These are phyloP conservation scores for Indicator maculatus DNA, from an alignment of 2,113 vertebrate species.

Conservation along the genomic window DNA sequence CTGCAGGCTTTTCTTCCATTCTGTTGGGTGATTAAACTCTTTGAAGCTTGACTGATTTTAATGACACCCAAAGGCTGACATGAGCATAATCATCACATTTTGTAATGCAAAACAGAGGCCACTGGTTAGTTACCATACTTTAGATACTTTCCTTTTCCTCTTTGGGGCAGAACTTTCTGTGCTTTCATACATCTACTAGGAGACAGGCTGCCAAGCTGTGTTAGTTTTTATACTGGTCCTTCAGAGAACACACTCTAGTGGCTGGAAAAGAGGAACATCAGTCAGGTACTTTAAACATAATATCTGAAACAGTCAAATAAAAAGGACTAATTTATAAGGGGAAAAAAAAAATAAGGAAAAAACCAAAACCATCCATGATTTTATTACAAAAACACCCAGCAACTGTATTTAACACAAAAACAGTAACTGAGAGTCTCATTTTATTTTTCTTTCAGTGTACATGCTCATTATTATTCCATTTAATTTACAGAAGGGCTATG, in stretches of 20 bases:
- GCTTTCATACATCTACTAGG: background rate
- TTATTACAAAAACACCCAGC: conserved; percentile 70
- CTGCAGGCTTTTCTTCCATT: background rate
- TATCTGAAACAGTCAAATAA: background rate
- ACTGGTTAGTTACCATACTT: accelerated
- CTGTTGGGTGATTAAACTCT: background rate
- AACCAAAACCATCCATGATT: background rate
- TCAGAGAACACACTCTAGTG: background rate
- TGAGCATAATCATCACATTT: accelerated
- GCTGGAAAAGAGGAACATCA: background rate
- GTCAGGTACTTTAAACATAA: background rate
- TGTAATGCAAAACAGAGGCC: background rate
- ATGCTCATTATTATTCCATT: conserved; percentile 78
- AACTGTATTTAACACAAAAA: conserved; percentile 70
- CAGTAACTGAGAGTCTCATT: conserved; percentile 72
- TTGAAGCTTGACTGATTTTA: background rate
- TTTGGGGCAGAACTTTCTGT: background rate
- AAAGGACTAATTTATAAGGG: background rate
- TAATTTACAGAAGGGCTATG: conserved; percentile 72
- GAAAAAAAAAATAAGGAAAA: background rate
- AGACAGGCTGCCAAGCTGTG: background rate
- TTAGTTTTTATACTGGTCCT: background rate
- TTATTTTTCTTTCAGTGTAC: conserved; percentile 78
- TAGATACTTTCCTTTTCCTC: background rate
- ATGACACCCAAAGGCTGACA: background rate